phyloP scores from a whole-genome alignment of 2,888 invertebrate genomes.

The Lysandra coridon region DNA sequence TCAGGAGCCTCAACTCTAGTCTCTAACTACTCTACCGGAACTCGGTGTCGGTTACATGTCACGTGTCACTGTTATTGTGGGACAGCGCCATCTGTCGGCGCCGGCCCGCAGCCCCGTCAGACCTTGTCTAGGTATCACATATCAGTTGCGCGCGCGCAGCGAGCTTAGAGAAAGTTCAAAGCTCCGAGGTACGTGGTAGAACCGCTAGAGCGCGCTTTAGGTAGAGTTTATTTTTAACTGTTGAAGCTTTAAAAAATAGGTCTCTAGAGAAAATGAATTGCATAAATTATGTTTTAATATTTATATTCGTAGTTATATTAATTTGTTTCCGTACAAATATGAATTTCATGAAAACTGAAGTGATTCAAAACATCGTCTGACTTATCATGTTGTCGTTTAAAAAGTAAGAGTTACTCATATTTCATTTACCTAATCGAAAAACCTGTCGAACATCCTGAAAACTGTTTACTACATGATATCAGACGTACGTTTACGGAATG shows the following conservation, averaged over 20 bases:
- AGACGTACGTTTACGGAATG: not conserved
- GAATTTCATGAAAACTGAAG: too few species aligned
- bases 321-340: too few species aligned
- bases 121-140: not conserved
- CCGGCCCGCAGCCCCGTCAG: not conserved
- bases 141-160: not conserved
- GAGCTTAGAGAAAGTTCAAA: not conserved
- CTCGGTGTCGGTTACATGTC: not conserved
- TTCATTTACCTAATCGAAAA: too few species aligned
- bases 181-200: not conserved
- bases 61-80: not conserved
- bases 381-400: too few species aligned
- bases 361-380: too few species aligned
- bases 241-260: not conserved
- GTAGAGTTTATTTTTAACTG: not conserved
- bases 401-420: too few species aligned
- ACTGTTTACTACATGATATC: too few species aligned
- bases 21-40: slow-evolving; percentile 3
- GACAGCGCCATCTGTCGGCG: not conserved
- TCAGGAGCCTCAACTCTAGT: not conserved
- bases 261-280: too few species aligned
- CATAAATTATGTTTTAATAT: too few species aligned
- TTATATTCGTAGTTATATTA: too few species aligned
- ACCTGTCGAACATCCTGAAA: not conserved
- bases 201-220: not conserved